Percentiles rank a stretch among this genome's conserved stretches.
Evolutionary conservation across 1,140 invertebrate genomes (phyloP).

Genomic region (Leptinotarsa defecta): DNA sequence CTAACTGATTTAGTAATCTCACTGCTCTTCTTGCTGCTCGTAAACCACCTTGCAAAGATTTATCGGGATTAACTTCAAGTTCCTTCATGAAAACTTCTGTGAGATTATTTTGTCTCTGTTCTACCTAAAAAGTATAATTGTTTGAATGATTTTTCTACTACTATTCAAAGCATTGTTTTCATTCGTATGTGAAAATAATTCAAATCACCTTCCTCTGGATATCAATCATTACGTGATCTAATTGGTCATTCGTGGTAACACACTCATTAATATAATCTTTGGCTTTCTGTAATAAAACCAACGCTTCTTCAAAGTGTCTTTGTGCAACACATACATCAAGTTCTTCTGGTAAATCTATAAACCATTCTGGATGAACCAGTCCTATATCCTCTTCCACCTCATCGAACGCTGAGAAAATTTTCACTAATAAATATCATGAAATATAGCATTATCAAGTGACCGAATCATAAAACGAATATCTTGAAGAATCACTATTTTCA

Average conservation of each 20-base stretch:
- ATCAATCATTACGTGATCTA: slow-evolving; percentile 53
- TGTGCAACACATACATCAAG: slow-evolving; percentile 97
- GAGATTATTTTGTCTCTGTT: slow-evolving; percentile 75
- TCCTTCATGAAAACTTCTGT: slow-evolving; percentile 88
- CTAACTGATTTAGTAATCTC: slow-evolving; percentile 83
- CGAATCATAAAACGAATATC: no score
- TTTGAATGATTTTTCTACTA: not conserved
- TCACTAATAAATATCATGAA: no score
- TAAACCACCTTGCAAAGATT: slow-evolving; percentile 91
- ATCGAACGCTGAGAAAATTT: slow-evolving; percentile 54
- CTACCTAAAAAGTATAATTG: slow-evolving; percentile 63
- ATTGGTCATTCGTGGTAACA: slow-evolving; percentile 55
- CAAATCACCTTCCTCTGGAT: slow-evolving; percentile 56
- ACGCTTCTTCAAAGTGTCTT: slow-evolving; percentile 94
- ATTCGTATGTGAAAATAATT: not conserved
- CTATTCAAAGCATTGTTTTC: not conserved
- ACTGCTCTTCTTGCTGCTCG: slow-evolving; percentile 85
- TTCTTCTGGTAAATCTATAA: slow-evolving; percentile 90
- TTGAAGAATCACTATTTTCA: no score
- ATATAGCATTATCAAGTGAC: no score
- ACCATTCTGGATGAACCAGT: slow-evolving; percentile 79
- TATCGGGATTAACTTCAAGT: slow-evolving; percentile 82
- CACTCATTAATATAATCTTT: slow-evolving; percentile 62
- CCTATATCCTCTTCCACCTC: slow-evolving; percentile 62
- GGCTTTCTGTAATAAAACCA: slow-evolving; percentile 80